Evolutionary conservation across 2,888 invertebrate genomes (phyloP), one percentile per base, ranked within the genome.

Genomic region (Epistrophella euchroma): DNA sequence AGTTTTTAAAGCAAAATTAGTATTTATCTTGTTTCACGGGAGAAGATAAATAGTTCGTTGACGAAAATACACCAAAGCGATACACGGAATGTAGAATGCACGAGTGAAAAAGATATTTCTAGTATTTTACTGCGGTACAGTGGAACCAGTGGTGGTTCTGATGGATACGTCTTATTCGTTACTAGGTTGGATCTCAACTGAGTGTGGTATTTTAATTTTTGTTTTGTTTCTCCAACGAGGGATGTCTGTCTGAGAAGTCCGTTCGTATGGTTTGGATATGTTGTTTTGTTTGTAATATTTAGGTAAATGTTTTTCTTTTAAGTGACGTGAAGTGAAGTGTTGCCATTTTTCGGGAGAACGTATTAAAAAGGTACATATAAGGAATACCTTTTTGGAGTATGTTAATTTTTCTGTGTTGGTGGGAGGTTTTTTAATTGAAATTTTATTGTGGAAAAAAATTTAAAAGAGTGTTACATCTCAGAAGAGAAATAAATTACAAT

Each of bases 101-200:
- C 60, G 35, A 68, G 52, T 35, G 70, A 68, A 45, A 66, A 58
- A 37, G 17, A 62, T 62, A 55, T 81, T 7, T 58, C 17, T 5
- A 11, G 7, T 28, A 5, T 22, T 60, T 19, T 37, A 17, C n/a
- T 15, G 19, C 15, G 47, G 55, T 62, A 35, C 15, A 55, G 55
- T 62, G 56, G 52, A 47, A 37, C n/a, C n/a, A n/a, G 19, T 37
- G n/a, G 13, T 43, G 45, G 40, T 66, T 73, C 43, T 66, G 25
- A 71, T 45, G 64, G 45, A 62, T 58, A 79, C 87, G 87, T 82
- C 83, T 79, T 71, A 56, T 66, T 13, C 77, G 87, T 75, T 83
- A 72, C 66, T 87, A 22, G 83, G 83, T 87, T 74, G 78, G 68
- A 83, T 83, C 83, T 83, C 79, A 83, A 87, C 87, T 87, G 87